Percentiles rank a stretch among this genome's conserved stretches.
Conservation (phyloP, 2,113 vertebrate genomes). For the Gallinago paraguaiae region DNA sequence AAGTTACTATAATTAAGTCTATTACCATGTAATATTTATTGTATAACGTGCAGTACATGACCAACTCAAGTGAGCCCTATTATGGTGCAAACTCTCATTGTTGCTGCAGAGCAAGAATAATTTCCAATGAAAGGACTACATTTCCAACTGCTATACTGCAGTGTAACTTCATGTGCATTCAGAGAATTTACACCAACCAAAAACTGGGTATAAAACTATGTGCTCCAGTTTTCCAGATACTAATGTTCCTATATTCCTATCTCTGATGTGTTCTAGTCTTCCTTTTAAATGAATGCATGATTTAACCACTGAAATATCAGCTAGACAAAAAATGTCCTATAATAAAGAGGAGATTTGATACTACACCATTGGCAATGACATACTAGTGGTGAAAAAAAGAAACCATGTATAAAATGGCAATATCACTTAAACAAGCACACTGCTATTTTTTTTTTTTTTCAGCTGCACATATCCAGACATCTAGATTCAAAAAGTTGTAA, state of each 20-base stretch:
- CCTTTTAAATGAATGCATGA: neutral
- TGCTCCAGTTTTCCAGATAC: neutral
- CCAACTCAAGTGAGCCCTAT: neutral
- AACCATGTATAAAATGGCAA: neutral
- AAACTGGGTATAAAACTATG: neutral
- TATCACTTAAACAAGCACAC: neutral
- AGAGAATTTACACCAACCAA: neutral
- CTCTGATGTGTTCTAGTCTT: neutral
- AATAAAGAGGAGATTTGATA: neutral
- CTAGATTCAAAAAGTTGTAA: neutral
- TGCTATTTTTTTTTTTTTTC: neutral
- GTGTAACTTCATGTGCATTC: neutral
- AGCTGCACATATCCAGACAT: neutral
- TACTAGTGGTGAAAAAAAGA: neutral
- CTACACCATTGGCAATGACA: neutral
- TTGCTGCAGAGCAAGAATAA: neutral
- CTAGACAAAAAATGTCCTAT: neutral
- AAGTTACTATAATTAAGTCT: neutral
- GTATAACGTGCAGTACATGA: neutral
- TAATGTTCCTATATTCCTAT: neutral
- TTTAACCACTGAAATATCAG: neutral
- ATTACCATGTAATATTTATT: neutral
- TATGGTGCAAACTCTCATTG: neutral
- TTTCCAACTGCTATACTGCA: neutral
- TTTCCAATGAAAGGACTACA: neutral